Evolutionary conservation across 2,888 invertebrate species (phyloP), one percentile per base, ranked within the genome.

Genomic region (Drosophila lutescens): DNA sequence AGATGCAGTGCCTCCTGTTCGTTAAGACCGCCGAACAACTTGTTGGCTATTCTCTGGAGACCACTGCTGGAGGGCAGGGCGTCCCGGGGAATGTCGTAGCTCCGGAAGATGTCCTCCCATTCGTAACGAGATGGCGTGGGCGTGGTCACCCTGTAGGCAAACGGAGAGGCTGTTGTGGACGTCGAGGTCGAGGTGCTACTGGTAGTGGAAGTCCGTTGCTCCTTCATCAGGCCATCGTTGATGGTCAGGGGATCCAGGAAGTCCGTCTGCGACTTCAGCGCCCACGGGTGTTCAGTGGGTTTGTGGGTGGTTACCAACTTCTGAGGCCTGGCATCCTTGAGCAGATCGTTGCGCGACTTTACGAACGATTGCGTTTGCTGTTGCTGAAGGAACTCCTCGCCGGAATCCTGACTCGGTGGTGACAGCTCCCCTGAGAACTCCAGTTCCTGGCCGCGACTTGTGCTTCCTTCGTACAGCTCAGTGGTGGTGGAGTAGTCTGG

Each of bases 11-110:
- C 94, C 70, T 96, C 96, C 0, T 96, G 95, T 10, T 95, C 95
- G 83, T 97, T 96, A 71, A 96, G 93, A 17, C 94, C 95, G 1
- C 95, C 95, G 89, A 97, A 95, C 80, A 97, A 95, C 91, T 96
- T 94, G 81, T 96, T 95, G 0, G 96, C 95, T 78, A 95, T 95
- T 80, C 94, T 93, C 44, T 94, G 94, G 50, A 95, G 94, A 2
- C 95, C 94, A 57, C 94, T 94, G 63, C 94, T 94, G 41, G 95
- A 94, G n/a, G 95, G 95, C 2, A 91, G 57, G 3, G 90, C 84
- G 15, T 91, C 91, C 2, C 88, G 81, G 7, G 95, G 94, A 0
- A 94, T 91, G 60, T 94, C 95, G 32, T 91, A 91, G 65, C 86
- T 90, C 10, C 87, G 81, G 61, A 93, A 91, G 93, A 92, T 91